Base-by-base conservation (phyloP, 2,888 invertebrate genomes). In the Drosophila acutilabella region DNA sequence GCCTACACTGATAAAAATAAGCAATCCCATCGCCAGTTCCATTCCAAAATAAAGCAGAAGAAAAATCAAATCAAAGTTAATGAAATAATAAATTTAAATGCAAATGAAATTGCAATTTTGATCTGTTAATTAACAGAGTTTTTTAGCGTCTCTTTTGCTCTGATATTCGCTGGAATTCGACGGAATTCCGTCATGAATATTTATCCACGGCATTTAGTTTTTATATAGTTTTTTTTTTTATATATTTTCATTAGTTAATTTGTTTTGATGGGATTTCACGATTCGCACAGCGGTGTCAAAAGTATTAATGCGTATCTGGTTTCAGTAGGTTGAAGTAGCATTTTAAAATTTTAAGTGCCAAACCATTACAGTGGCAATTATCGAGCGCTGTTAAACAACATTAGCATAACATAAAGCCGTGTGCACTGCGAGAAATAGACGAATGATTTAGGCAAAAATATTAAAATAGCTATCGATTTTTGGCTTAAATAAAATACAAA, bases 181-280 rank as follows among this genome's bases (percentile, higher is more conserved):
- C 60, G 52, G 64, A 78, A 57, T 57, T 71, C 66, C 60, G 54
- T 77, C 76, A 88, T 83, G 72, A 84, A 85, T 82, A 87, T 87
- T 73, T 68, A 83, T 78, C 16, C 14, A n/a, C 3, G 42, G 44
- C 54, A 36, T 66, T 58, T 33, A 41, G 30, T 23, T 60, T 23
- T 38, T 59, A 11, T 20, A 16, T 42, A 23, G 33, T 23, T 44
- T 10, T 20, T 50, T 23, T 20, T 50, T 23, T 33, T 58, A 54
- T 58, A 54, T 58, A 54, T 47, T 65, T 71, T 57, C 26, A 50
- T 68, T 71, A 54, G 66, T 68, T 73, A 74, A 82, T 87, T 81
- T 73, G 73, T 68, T 81, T 84, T 72, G 69, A 84, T 81, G 56
- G 53, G 48, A 41, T 69, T 64, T 61, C 23, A 52, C 45, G 64